Evolutionary conservation across 2,888 invertebrate species (phyloP).

Genomic region (Pandemis heparana): DNA sequence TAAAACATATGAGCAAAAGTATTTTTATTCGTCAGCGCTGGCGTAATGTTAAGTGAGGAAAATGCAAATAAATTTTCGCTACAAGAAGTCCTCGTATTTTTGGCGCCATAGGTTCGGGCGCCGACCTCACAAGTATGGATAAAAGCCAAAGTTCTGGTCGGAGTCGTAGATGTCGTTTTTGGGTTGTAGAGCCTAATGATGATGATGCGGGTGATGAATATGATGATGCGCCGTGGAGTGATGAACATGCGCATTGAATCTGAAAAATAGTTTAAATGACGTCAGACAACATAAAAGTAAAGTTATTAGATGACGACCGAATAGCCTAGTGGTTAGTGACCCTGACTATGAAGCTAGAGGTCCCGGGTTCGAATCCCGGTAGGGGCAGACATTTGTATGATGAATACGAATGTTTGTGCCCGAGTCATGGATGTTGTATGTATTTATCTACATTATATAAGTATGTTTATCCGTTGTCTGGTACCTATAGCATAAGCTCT

Average conservation of each 20-base stretch:
- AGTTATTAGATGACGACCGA: too few relatives aligned
- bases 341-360: too few relatives aligned
- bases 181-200: slow-evolving; percentile 53
- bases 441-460: too few relatives aligned
- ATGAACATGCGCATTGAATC: slow-evolving; percentile 71
- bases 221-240: slow-evolving; percentile 67
- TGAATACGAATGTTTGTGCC: too few relatives aligned
- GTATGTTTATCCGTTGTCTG: too few relatives aligned
- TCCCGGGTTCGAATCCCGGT: too few relatives aligned
- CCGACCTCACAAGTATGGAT: slow-evolving; percentile 27
- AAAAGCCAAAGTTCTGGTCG: slow-evolving; percentile 51
- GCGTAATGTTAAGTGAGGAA: slow-evolving; percentile 49
- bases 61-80: slow-evolving; percentile 38
- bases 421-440: too few relatives aligned
- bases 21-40: slow-evolving; percentile 64
- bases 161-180: slow-evolving; percentile 50
- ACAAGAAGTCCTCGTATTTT: slow-evolving; percentile 6
- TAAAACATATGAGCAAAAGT: slow-evolving; percentile 41
- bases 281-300: not conserved
- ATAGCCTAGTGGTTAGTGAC: too few relatives aligned
- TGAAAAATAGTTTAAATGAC: slow-evolving; percentile 47
- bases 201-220: slow-evolving; percentile 53
- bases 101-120: slow-evolving; percentile 14
- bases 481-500: too few relatives aligned
- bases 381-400: too few relatives aligned